Conservation (phyloP, 2,113 vertebrate genomes). For the Tylochromis polylepis region DNA sequence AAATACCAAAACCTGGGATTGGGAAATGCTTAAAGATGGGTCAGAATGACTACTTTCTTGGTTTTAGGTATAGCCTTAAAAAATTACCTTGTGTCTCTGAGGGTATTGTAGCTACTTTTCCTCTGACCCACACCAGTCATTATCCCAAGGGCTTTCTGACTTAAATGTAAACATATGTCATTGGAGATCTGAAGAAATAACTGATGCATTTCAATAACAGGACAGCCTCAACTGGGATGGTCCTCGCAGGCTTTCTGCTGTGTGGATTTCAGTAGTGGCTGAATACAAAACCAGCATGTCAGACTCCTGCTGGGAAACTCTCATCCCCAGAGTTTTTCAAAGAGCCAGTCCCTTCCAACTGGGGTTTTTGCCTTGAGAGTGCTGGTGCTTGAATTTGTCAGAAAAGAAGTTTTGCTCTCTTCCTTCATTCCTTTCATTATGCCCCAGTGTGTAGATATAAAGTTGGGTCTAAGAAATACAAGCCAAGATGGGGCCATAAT, state of each 20-base stretch:
- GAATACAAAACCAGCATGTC: background rate
- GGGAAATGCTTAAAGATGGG: background rate
- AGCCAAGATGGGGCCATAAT: conserved; percentile 12
- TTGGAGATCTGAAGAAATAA: background rate
- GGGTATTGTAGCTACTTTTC: background rate
- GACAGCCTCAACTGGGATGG: background rate
- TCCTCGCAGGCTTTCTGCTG: background rate
- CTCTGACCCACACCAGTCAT: background rate
- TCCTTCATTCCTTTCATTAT: background rate
- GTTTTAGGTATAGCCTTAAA: background rate
- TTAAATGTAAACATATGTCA: background rate
- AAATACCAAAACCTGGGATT: background rate
- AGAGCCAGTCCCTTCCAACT: background rate
- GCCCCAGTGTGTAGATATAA: background rate
- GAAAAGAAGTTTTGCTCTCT: background rate
- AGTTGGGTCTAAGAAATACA: conserved; percentile 7
- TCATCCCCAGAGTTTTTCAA: background rate
- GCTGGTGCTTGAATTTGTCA: background rate
- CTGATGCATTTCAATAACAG: background rate
- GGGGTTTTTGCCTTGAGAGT: background rate
- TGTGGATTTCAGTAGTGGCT: background rate
- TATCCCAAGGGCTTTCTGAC: background rate
- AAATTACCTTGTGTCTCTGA: background rate
- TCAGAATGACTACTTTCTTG: background rate
- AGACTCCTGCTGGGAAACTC: background rate